Evolutionary conservation across 2,113 vertebrate genomes (phyloP).

Genomic region (Oncorhynchus nerka): DNA sequence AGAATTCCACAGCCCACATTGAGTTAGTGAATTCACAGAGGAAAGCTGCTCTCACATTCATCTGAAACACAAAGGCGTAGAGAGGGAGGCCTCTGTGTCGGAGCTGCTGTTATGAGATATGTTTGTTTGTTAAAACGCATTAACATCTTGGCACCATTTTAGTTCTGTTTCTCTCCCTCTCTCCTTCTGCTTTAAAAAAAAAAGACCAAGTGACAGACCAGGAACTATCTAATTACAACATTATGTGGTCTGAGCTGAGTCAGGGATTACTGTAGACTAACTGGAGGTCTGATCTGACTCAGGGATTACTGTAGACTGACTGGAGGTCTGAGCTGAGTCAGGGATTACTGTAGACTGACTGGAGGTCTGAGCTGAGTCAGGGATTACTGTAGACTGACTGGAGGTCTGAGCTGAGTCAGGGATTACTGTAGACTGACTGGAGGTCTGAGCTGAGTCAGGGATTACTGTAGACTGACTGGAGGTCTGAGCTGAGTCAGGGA

Average conservation of each 20-base stretch:
- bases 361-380: too few species aligned
- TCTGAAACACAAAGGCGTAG: not conserved
- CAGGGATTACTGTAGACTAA: too few species aligned
- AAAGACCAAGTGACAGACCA: conserved; percentile 1
- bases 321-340: not conserved
- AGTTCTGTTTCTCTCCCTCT: not conserved
- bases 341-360: not conserved
- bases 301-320: too few species aligned
- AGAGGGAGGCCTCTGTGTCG: not conserved
- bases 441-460: too few species aligned
- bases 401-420: too few species aligned
- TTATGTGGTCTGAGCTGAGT: not conserved
- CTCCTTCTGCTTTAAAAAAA: not conserved
- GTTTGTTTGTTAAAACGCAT: conserved; percentile 40
- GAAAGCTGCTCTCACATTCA: not conserved
- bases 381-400: not conserved
- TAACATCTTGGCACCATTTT: conserved; percentile 14
- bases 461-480: not conserved
- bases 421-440: not conserved
- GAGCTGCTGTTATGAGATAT: conserved; percentile 30
- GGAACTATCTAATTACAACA: conserved; percentile 16
- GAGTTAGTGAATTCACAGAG: too few species aligned
- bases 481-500: too few species aligned
- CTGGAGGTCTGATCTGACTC: not conserved
- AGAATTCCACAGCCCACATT: not conserved